A percentile compares a stretch with the other conserved stretches of the same genome.
Evolutionary conservation across 2,797 vertebrate genomes (phyloP).

Genomic region (Agapornis canus): DNA sequence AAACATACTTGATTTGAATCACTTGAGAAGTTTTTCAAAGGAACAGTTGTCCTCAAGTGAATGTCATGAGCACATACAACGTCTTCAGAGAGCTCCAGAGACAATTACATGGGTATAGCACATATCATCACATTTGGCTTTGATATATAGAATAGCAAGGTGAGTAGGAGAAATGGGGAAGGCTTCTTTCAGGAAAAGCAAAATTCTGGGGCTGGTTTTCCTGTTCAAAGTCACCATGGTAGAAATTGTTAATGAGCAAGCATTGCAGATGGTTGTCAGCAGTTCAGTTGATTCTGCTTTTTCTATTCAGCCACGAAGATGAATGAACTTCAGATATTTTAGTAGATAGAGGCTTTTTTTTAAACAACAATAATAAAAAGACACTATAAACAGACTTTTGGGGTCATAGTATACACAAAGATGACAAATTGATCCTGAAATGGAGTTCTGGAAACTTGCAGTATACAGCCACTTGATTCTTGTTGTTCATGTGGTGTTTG

Average conservation of each 20-base stretch:
- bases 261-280: background rate
- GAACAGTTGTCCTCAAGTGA: background rate
- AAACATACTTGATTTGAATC: background rate
- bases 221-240: background rate
- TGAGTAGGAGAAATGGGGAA: background rate
- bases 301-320: background rate
- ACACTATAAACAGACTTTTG: background rate
- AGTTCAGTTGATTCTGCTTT: background rate
- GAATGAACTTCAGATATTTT: background rate
- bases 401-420: background rate
- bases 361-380: background rate
- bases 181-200: background rate
- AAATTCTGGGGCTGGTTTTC: background rate
- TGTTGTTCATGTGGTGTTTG: background rate
- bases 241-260: background rate
- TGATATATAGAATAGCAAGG: background rate
- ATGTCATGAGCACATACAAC: background rate
- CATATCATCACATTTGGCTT: background rate
- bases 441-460: background rate
- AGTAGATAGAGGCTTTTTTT: background rate
- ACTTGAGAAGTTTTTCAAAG: background rate
- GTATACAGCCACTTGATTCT: background rate
- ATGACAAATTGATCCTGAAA: background rate
- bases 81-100: background rate
- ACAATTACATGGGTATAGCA: accelerated